Evolutionary conservation across 2,113 vertebrate genomes (phyloP).

Genomic region (Podilymbus podiceps): DNA sequence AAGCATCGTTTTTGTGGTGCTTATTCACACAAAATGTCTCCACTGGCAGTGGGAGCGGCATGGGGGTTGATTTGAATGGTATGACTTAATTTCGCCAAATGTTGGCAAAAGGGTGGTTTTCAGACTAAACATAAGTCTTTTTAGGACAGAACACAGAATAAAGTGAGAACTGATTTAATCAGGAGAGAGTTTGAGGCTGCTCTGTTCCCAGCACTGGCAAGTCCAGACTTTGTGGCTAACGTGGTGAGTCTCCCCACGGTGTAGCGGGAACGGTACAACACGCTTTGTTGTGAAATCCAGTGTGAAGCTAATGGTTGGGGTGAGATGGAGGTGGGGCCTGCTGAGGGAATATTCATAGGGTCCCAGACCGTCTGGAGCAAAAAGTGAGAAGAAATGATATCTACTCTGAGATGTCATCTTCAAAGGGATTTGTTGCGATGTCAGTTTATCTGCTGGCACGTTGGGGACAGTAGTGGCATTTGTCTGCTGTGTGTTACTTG

Average conservation of each 20-base stretch:
- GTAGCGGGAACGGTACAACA: neutral
- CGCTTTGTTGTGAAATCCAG: fast-evolving
- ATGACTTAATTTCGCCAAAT: neutral
- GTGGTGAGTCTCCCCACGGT: fast-evolving
- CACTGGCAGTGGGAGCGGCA: neutral
- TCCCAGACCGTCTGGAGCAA: neutral
- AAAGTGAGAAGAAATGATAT: neutral
- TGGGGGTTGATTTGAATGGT: fast-evolving
- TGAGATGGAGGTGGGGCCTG: neutral
- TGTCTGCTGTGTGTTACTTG: neutral
- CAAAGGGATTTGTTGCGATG: neutral
- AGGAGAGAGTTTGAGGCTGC: neutral
- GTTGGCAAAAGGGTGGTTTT: neutral
- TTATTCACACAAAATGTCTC: neutral
- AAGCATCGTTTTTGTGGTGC: neutral
- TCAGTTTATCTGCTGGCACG: neutral
- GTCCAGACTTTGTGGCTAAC: neutral
- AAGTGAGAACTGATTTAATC: neutral
- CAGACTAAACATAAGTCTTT: fast-evolving
- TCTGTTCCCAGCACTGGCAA: neutral
- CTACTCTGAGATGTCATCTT: neutral
- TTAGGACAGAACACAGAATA: neutral
- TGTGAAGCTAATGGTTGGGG: neutral
- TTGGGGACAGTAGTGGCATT: neutral
- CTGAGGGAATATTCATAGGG: neutral